phyloP scores from a whole-genome alignment of 2,888 invertebrate species.

The Amphipoea oculea region DNA sequence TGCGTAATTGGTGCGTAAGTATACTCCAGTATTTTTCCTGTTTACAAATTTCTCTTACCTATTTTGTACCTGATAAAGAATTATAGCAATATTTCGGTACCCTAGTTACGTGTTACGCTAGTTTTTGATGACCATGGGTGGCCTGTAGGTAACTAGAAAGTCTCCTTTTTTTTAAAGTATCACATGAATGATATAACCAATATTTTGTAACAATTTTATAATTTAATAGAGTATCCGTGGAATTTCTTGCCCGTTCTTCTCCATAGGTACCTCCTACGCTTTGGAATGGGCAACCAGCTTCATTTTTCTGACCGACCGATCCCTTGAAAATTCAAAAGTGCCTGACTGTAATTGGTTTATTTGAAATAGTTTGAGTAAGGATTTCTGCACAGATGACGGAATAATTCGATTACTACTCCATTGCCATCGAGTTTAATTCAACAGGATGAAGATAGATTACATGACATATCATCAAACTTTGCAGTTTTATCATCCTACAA shows the following conservation, averaged over 20 bases:
- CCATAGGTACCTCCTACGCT: too few relatives aligned
- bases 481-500: neutral
- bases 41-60: neutral
- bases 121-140: neutral
- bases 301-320: too few relatives aligned
- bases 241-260: too few relatives aligned
- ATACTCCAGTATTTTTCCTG: neutral
- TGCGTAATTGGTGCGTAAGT: neutral
- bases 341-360: neutral
- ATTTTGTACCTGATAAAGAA: neutral
- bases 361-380: neutral
- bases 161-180: too few relatives aligned
- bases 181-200: too few relatives aligned
- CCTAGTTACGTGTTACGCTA: neutral
- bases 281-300: too few relatives aligned
- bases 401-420: neutral
- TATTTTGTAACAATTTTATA: too few relatives aligned
- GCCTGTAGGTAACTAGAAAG: too few relatives aligned
- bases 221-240: too few relatives aligned
- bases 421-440: neutral
- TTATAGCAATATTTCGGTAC: neutral
- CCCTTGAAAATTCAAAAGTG: neutral
- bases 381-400: neutral
- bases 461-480: neutral
- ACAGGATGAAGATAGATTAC: neutral